A percentile compares a stretch with the other conserved stretches of the same genome.
These are phyloP conservation scores for Cheilosia soror DNA, from an alignment of 2,888 invertebrate species.

Conservation along the genomic window DNA sequence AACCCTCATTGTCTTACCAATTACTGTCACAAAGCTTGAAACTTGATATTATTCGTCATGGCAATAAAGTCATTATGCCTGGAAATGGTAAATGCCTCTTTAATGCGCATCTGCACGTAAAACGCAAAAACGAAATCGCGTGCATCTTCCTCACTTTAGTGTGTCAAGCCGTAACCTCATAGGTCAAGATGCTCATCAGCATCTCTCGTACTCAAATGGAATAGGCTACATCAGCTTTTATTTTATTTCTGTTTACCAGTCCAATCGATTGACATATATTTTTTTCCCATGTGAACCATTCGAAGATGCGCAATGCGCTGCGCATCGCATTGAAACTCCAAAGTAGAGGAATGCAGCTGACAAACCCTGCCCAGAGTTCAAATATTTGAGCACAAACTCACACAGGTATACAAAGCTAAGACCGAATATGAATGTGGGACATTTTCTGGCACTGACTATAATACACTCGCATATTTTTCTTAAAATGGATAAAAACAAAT, in stretches of 20 bases:
- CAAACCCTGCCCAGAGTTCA: slow-evolving; percentile 70
- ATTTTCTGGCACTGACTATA: slow-evolving; percentile 33
- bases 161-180: slow-evolving; percentile 67
- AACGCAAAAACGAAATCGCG: slow-evolving; percentile 49
- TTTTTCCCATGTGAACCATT: slow-evolving; percentile 56
- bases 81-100: slow-evolving; percentile 37
- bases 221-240: slow-evolving; percentile 47
- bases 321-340: too few species aligned
- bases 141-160: slow-evolving; percentile 61
- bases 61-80: slow-evolving; percentile 54
- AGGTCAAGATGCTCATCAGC: slow-evolving; percentile 68
- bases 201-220: slow-evolving; percentile 30
- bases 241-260: slow-evolving; percentile 43
- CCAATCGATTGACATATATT: slow-evolving; percentile 68
- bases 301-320: slow-evolving; percentile 45
- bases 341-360: background rate
- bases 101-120: slow-evolving; percentile 37
- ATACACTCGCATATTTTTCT: slow-evolving; percentile 20
- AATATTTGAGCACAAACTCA: slow-evolving; percentile 48
- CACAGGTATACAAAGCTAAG: background rate
- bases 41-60: slow-evolving; percentile 20
- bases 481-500: slow-evolving; percentile 54
- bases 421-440: slow-evolving; percentile 62
- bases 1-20: slow-evolving; percentile 50
- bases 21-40: slow-evolving; percentile 26